phyloP scores from a whole-genome alignment of 2,113 vertebrate genomes.

The Amazona vittata region DNA sequence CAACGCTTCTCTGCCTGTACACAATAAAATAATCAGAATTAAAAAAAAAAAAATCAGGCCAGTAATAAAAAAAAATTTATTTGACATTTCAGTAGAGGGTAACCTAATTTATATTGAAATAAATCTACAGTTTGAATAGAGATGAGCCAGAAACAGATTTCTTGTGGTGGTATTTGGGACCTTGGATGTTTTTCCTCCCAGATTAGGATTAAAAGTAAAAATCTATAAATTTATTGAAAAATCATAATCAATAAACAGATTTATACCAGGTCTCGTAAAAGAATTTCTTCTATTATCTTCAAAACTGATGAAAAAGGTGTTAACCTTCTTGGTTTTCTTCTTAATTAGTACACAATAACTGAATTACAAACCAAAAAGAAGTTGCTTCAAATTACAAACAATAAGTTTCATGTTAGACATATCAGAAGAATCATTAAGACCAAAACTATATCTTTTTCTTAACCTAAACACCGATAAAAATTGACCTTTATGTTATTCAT shows the following conservation, averaged over 20 bases:
- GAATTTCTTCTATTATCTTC: not conserved
- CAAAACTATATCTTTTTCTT: not conserved
- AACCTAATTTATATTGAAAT: not conserved
- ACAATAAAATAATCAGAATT: not conserved
- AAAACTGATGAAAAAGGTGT: not conserved
- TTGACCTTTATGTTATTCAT: not conserved
- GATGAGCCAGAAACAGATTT: not conserved
- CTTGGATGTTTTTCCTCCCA: not conserved
- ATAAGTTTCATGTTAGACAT: fast-evolving
- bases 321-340: not conserved
- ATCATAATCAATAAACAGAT: not conserved
- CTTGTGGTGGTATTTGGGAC: not conserved
- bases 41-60: not conserved
- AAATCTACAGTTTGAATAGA: not conserved
- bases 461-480: not conserved
- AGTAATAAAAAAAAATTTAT: not conserved
- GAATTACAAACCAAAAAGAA: not conserved
- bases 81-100: not conserved
- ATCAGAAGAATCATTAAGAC: not conserved
- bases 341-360: not conserved
- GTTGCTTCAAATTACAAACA: not conserved
- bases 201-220: not conserved
- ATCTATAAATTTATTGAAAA: not conserved
- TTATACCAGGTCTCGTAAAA: not conserved
- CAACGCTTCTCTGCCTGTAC: not conserved